Evolutionary conservation across 2,888 invertebrate genomes (phyloP), one percentile per base, ranked within the genome.

Genomic region (Hedya salicella): DNA sequence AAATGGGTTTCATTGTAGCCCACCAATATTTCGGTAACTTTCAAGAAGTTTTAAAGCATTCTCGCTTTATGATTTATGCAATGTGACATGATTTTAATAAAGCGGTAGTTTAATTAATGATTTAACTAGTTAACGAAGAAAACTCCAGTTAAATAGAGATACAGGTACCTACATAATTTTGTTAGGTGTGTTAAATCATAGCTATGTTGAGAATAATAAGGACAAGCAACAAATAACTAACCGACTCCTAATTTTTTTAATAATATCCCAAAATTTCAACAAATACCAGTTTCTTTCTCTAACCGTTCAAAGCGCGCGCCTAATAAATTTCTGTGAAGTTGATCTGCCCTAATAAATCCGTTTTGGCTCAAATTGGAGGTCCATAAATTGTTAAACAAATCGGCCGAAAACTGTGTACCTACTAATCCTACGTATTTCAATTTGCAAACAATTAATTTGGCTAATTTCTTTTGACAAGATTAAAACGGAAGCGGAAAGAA

Each of bases 351-450:
- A 87, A 89, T 89, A 89, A 89, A 89, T 89, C 85, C 81, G 77
- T 80, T 83, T 80, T 79, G 84, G 85, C 82, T 89, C 87, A 87
- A 86, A 87, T 85, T 89, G 85, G 80, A 80, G 75, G 77, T 75
- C 85, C 76, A 86, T 89, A 89, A 89, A 89, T 89, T 88, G 86
- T 83, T 84, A 81, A 87, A 88, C 88, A 89, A 89, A 89, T 88
- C 85, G 88, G 76, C 81, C 78, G 83, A 81, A 86, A 53, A 48
- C 60, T 42, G 42, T 17, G 13, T 36, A 57, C 13, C 46, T 48
- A 56, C 59, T 59, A 36, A 46, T 36, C 54, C 36, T 36, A 53
- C 19, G 17, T 21, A 52, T 32, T 59, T 25, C 16, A 59, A 52
- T 65, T 65, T 52, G 36, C 52, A 42, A 44, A 36, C 50, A 64